A percentile compares a stretch with the other conserved stretches of the same genome.
Evolutionary conservation across 2,888 invertebrate genomes (phyloP).

Genomic region (Poecilobothrus nobilitatus): DNA sequence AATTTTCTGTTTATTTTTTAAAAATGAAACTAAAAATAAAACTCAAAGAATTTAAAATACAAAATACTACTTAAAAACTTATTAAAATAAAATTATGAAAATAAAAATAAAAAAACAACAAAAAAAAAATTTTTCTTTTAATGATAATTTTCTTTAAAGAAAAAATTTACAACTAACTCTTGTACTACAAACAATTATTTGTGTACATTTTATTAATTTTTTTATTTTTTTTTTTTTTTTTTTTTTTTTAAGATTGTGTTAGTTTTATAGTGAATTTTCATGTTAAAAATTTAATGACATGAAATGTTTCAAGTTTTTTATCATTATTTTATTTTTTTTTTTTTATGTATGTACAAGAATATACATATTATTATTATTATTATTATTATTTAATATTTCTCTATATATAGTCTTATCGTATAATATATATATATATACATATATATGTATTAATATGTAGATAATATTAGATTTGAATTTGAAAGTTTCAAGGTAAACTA

Average conservation of each 20-base stretch:
- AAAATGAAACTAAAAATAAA: too few species aligned
- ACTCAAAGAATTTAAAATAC: too few species aligned
- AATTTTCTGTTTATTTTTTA: too few species aligned
- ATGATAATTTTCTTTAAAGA: too few species aligned
- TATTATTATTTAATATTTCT: too few species aligned
- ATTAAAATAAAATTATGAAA: too few species aligned
- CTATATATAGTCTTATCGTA: too few species aligned
- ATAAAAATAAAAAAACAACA: too few species aligned
- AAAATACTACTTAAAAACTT: too few species aligned
- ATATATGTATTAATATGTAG: neutral
- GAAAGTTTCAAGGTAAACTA: constrained; percentile 1
- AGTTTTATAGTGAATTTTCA: neutral
- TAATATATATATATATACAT: neutral
- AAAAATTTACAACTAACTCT: neutral
- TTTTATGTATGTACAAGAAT: neutral
- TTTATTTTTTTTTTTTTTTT: neutral
- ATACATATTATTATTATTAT: too few species aligned
- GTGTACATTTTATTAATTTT: too few species aligned
- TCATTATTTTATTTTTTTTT: neutral
- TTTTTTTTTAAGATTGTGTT: neutral
- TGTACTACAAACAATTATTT: neutral
- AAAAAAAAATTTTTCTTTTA: too few species aligned
- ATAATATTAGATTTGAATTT: neutral
- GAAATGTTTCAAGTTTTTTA: neutral
- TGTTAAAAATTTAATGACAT: neutral